Evolutionary conservation across 2,113 vertebrate genomes (phyloP).

Genomic region (Cariama cristata): DNA sequence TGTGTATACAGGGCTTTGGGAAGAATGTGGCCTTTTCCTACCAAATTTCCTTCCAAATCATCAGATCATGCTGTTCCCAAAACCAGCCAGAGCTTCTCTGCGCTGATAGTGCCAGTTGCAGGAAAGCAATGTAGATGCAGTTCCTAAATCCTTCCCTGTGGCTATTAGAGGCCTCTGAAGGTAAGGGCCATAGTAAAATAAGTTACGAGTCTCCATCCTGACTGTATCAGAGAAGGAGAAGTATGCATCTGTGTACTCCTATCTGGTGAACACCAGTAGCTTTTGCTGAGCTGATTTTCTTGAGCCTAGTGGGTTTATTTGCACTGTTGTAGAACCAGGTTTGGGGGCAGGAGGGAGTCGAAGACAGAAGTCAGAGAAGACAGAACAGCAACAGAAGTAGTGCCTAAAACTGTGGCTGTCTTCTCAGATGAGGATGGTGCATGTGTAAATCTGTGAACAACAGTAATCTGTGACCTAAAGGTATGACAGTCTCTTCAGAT

Average conservation of each 20-base stretch:
- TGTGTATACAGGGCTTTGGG: not conserved
- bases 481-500: not conserved
- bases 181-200: not conserved
- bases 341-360: not conserved
- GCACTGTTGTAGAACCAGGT: not conserved
- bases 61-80: not conserved
- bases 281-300: not conserved
- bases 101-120: not conserved
- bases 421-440: not conserved
- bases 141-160: not conserved
- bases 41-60: not conserved
- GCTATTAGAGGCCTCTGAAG: not conserved
- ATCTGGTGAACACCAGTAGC: not conserved
- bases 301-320: not conserved
- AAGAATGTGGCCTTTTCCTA: not conserved
- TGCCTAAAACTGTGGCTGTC: not conserved
- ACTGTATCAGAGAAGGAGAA: not conserved
- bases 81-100: not conserved
- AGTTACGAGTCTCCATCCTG: not conserved
- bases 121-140: not conserved
- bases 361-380: not conserved
- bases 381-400: not conserved
- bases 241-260: not conserved
- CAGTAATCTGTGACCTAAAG: not conserved
- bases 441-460: not conserved